phyloP scores from a whole-genome alignment of 2,797 vertebrate genomes.

The Labroides dimidiatus region DNA sequence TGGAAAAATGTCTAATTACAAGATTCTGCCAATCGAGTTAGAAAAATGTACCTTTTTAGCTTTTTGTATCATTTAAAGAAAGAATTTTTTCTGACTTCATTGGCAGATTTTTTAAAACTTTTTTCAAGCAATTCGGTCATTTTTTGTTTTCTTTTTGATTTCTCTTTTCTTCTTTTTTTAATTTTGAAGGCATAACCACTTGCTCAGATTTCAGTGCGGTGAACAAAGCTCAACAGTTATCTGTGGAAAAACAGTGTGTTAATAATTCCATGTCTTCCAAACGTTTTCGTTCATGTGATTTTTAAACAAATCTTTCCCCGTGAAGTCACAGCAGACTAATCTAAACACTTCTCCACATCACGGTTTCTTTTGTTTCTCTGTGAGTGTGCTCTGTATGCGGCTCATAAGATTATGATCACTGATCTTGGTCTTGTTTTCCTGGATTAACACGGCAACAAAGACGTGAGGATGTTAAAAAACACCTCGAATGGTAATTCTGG shows the following conservation, averaged over 20 bases:
- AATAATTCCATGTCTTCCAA: not conserved
- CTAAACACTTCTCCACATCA: not conserved
- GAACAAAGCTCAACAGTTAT: not conserved
- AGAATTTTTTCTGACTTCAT: too few relatives aligned
- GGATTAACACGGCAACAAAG: not conserved
- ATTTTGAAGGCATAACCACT: too few relatives aligned
- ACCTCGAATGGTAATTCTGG: not conserved
- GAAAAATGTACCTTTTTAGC: too few relatives aligned
- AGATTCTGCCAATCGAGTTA: too few relatives aligned
- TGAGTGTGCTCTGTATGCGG: not conserved
- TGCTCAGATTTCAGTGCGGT: too few relatives aligned
- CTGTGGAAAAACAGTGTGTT: not conserved
- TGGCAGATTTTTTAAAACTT: too few relatives aligned
- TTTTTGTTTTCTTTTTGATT: too few relatives aligned
- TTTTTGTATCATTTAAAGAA: too few relatives aligned
- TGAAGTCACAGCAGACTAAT: conserved; percentile 45
- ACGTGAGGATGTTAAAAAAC: not conserved
- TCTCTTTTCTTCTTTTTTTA: too few relatives aligned
- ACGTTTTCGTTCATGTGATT: not conserved
- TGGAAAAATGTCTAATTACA: too few relatives aligned
- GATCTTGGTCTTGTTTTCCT: not conserved
- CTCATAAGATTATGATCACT: not conserved
- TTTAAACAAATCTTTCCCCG: conserved; percentile 14
- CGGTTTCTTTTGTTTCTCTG: conserved; percentile 37
- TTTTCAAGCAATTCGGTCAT: too few relatives aligned